These are phyloP conservation scores for Sciurus niger DNA, from an alignment of 2,113 vertebrate genomes.

Conservation along the genomic window DNA sequence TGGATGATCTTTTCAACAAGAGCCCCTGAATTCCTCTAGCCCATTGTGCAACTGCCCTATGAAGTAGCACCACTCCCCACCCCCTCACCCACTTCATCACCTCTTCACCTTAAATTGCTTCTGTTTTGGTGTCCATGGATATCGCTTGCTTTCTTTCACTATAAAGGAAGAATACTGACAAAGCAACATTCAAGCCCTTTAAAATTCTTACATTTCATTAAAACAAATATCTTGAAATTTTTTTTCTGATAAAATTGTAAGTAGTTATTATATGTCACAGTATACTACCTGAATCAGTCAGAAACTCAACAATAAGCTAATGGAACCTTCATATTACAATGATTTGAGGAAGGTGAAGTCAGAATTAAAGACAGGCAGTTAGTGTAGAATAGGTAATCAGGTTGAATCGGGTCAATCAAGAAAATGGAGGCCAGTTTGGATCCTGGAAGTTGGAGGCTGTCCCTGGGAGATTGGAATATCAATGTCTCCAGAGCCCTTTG, in stretches of 20 bases:
- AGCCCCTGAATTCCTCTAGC: neutral
- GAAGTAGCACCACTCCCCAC: neutral
- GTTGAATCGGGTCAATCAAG: too few species aligned
- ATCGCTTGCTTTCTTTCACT: neutral
- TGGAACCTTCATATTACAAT: neutral
- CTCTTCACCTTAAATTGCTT: neutral
- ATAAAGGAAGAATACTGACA: neutral
- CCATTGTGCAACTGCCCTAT: neutral
- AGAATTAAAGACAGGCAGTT: too few species aligned
- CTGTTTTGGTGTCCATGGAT: neutral
- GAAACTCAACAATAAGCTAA: neutral
- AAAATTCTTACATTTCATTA: constrained; percentile 44
- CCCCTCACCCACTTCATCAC: neutral
- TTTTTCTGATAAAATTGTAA: constrained; percentile 9
- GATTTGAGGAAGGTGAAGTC: neutral
- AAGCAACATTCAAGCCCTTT: neutral
- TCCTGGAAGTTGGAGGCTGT: too few species aligned
- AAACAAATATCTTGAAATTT: neutral
- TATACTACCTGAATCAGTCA: neutral
- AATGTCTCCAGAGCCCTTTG: too few species aligned
- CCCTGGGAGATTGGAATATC: too few species aligned
- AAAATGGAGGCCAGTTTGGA: too few species aligned
- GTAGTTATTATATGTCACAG: neutral
- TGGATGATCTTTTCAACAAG: constrained; percentile 41
- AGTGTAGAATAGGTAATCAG: too few species aligned